Conservation (phyloP, 2,113 vertebrate species). For the Dipodomys spectabilis region DNA sequence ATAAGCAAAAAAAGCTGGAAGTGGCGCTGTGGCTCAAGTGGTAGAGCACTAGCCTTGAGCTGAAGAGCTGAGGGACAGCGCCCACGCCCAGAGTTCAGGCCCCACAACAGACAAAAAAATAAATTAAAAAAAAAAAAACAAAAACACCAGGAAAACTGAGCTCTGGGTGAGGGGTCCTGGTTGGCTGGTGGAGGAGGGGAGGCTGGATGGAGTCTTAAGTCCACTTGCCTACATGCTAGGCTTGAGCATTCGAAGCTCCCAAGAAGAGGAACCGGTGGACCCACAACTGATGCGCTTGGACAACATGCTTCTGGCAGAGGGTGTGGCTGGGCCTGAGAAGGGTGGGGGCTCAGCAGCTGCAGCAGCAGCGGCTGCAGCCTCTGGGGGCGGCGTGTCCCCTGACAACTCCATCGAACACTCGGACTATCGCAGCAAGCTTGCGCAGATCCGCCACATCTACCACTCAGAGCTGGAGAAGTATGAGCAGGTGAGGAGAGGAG, state of each 20-base stretch:
- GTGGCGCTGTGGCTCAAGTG: too few relatives aligned
- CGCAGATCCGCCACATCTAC: constrained; percentile 95
- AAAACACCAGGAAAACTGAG: background rate
- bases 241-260: constrained; percentile 92
- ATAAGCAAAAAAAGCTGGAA: too few relatives aligned
- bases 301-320: constrained; percentile 96
- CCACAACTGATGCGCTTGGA: constrained; percentile 95
- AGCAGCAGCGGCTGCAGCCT: constrained; percentile 92
- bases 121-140: too few relatives aligned
- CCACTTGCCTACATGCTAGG: constrained; percentile 81
- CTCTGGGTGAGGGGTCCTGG: background rate
- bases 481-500: constrained; percentile 89
- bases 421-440: constrained; percentile 96
- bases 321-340: constrained; percentile 94
- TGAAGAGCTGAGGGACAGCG: too few relatives aligned
- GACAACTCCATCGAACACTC: constrained; percentile 96
- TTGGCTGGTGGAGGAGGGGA: too few relatives aligned
- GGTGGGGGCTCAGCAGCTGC: constrained; percentile 93
- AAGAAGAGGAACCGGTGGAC: constrained; percentile 94
- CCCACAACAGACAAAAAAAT: too few relatives aligned
- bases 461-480: constrained; percentile 97
- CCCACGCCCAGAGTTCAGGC: too few relatives aligned
- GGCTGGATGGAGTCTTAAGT: background rate
- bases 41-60: too few relatives aligned
- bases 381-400: constrained; percentile 90